Evolutionary conservation across 2,888 invertebrate species (phyloP), one percentile per base, ranked within the genome.

Genomic region (Pammene fasciana): DNA sequence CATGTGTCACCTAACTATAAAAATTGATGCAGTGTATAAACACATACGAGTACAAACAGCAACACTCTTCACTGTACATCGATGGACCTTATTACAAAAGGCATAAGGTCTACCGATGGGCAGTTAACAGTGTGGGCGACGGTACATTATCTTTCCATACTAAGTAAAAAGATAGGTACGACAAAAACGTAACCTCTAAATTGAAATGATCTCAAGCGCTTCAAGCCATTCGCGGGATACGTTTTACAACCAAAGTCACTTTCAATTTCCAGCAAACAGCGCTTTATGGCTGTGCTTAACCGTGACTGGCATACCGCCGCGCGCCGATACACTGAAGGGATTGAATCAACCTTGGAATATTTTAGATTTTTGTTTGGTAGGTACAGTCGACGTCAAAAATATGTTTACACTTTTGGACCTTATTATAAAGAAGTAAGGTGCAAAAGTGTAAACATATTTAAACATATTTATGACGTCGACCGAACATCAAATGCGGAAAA

Each of bases 211-310:
- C 76, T 76, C 72, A 76, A 84, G 80, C 80, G 80, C 80, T 83
- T 84, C 48, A 79, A 79, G 78, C 79, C 79, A 79, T 84, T 82
- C 79, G 74, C 76, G 67, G 75, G 82, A 52, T 85, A 87, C 86
- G 88, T 88, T 90, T 90, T 88, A 90, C 87, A 87, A 81, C 88
- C 82, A 79, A 86, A 90, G 86, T 86, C 89, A 89, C 91, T 91
- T 91, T 91, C 90, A 90, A 90, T 91, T 90, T 90, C 83, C 86
- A 85, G 81, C 85, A 76, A 83, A 85, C 86, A 87, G 87, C 89
- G 86, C 87, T 90, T 89, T 90, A 90, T 85, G 82, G 85, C 81
- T 81, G 78, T 80, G 78, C 79, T 76, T 75, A 78, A 81, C 82
- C 91, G 92, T 91, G 91, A 88, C 86, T 80, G 74, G 88, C 86